Evolutionary conservation across 2,888 invertebrate species (phyloP), one percentile per base, ranked within the genome.

Genomic region (Carcina quercana): DNA sequence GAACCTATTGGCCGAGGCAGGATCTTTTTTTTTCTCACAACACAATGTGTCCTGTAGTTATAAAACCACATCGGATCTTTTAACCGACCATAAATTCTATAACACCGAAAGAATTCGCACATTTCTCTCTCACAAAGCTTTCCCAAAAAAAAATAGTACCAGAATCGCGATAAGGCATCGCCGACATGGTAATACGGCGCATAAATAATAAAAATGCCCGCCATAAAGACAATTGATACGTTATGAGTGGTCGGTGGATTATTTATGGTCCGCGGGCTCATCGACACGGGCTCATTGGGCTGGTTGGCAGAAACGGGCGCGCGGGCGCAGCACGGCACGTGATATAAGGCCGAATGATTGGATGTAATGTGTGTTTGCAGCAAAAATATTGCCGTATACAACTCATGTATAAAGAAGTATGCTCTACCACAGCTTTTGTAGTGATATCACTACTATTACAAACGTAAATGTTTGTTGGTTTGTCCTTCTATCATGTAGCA

Each of bases 171-270:
- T 24, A 24, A 24, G 11, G 12, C 11, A 10, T 11, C 24, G 10
- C n/a, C 12, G 24, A 24, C 24, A 24, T 24, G 58, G 43, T 59
- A 63, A 60, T 59, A 61, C 54, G 38, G 46, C 35, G 35, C 43
- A 73, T 75, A 73, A 76, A 76, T 73, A 75, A 67, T 69, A 71
- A 73, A 67, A 72, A 72, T 70, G 63, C 50, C 49, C 39, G 52
- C 62, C 57, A 61, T 73, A 71, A 71, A 75, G 65, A 75, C 79
- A 78, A 79, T 78, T 78, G 78, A 76, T 73, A 74, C 64, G 76
- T 75, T 75, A 70, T 65, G 69, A 68, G 65, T 53, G 57, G 54
- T 52, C 39, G 52, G 50, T 47, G 53, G 47, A 43, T 53, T 63
- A 73, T 76, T 76, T 75, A 76, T 74, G 61, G 68, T 58, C 53